Base-by-base conservation (phyloP, 2,113 vertebrate genomes). In the Oreochromis spilurus region DNA sequence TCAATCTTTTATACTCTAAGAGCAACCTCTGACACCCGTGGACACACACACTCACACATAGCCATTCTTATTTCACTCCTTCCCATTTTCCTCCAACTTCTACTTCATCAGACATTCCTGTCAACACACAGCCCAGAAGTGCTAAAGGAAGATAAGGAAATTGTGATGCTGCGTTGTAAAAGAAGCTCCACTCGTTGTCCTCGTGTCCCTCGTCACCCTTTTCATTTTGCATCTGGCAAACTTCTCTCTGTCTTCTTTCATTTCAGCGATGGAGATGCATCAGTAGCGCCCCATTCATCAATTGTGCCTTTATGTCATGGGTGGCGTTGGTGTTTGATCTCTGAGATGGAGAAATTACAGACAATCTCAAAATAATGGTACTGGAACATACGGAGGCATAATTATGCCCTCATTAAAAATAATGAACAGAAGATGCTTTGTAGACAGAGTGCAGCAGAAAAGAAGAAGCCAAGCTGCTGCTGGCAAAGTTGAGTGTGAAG, bases 141-240 rank as follows among this genome's bases (percentile, higher is more conserved):
- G 50, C 67, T 29, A 6, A 65, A 31, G 43, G 21, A 24, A 84
- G 82, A 86, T 31, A 14, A 87, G 36, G 45, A 72, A 54, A 55
- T 60, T 16, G 6, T 17, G 81, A 34, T 4, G 52, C 19, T 2
- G 38, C 5, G 4, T 16, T 10, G 29, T 26, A 45, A 86, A 72
- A 40, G 62, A 31, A 53, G 9, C 57, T 36, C 40, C 53, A 12
- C 31, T 79, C 7, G 24, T 70, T 17, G 1, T 31, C 54, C 26
- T 45, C 50, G 72, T n/a, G 21, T 38, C 40, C 58, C 7, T 60
- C 6, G 11, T 36, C 21, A 21, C 16, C 14, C 70, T 19, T 5
- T 91, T 92, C 54, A 17, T 83, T 87, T 90, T 72, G 78, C 84
- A 82, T 89, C 83, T 85, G 81, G 86, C 65, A 70, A 87, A 87